phyloP scores from a whole-genome alignment of 1,140 invertebrate genomes.

The Cheumatopsyche charites region DNA sequence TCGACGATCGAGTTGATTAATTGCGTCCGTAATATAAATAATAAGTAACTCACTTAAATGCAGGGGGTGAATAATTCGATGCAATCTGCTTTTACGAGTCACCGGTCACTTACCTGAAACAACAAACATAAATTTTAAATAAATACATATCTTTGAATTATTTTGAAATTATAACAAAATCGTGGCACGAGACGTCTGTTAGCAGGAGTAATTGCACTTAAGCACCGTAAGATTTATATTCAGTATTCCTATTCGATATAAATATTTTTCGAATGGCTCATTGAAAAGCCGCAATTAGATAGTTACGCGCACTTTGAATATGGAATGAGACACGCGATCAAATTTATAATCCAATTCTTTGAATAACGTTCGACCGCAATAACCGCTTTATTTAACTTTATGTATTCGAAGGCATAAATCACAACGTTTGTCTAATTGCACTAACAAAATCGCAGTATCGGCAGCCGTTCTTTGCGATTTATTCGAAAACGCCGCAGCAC shows the following conservation, averaged over 20 bases:
- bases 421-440: background rate
- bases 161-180: background rate
- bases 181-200: background rate
- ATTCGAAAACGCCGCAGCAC: too few relatives aligned
- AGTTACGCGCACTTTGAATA: constrained; percentile 26
- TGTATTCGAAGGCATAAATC: constrained; percentile 15
- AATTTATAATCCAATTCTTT: constrained; percentile 8
- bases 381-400: constrained; percentile 20
- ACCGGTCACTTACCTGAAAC: background rate
- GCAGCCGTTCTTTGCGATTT: too few relatives aligned
- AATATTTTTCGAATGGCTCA: background rate
- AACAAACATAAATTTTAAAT: background rate
- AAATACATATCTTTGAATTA: background rate
- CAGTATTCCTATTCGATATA: background rate
- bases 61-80: background rate
- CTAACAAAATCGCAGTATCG: too few relatives aligned
- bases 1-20: too few relatives aligned
- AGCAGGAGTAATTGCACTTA: background rate
- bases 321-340: constrained; percentile 17
- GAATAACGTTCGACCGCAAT: constrained; percentile 23
- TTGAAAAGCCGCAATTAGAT: constrained; percentile 24
- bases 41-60: too few relatives aligned
- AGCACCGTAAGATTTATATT: background rate
- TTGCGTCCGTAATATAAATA: too few relatives aligned
- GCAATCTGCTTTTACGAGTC: background rate